Conservation (phyloP, 2,888 invertebrate genomes). For the Bembecia ichneumoniformis region DNA sequence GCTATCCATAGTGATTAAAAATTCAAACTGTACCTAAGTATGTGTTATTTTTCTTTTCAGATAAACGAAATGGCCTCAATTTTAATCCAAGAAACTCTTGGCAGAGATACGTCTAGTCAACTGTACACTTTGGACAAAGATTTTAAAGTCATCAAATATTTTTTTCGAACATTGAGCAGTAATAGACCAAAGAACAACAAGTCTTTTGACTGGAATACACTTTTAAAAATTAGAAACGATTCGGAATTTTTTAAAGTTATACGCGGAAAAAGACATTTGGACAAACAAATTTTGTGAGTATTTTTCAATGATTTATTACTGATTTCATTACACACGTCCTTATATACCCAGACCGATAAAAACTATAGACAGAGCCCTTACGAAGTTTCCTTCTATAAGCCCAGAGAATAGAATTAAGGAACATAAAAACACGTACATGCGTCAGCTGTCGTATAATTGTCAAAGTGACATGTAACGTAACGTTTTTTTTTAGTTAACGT, state of each 20-base stretch:
- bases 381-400: too few species aligned
- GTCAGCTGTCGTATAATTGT: too few species aligned
- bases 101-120: conserved; percentile 46
- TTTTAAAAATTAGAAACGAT: conserved; percentile 32
- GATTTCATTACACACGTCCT: too few species aligned
- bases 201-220: conserved; percentile 30
- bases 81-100: conserved; percentile 54
- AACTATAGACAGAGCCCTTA: too few species aligned
- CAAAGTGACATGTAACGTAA: too few species aligned
- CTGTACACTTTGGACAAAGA: conserved; percentile 48
- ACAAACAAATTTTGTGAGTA: conserved; percentile 56
- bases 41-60: conserved; percentile 23
- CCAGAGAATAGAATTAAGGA: too few species aligned
- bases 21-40: too few species aligned
- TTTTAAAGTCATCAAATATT: conserved; percentile 41
- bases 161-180: conserved; percentile 28
- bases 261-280: conserved; percentile 30
- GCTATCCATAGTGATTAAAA: too few species aligned
- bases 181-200: conserved; percentile 21
- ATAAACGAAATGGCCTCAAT: conserved; percentile 61
- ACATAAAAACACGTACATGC: too few species aligned
- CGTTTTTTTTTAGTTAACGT: too few species aligned
- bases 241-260: conserved; percentile 37
- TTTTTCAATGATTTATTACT: too few species aligned
- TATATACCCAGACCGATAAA: too few species aligned